Evolutionary conservation across 2,888 invertebrate species (phyloP).

Genomic region (Ophion ventricosus): DNA sequence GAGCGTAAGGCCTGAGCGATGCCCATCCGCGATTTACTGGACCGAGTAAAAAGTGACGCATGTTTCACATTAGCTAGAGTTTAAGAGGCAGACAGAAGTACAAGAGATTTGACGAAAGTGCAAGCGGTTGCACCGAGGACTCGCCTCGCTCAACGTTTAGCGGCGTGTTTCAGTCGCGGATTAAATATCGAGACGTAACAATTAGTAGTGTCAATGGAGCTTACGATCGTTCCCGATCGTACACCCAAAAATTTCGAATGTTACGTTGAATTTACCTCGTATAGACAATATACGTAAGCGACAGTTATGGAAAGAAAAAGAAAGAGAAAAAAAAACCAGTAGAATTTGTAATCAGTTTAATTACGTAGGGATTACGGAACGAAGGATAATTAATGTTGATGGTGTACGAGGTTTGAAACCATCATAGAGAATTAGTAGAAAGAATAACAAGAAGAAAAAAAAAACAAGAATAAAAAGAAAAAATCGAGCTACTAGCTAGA

Average conservation of each 20-base stretch:
- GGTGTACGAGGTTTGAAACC: constrained; percentile 39
- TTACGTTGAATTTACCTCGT: constrained; percentile 53
- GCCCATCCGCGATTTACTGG: not conserved
- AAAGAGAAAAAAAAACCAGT: constrained; percentile 33
- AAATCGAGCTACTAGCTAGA: constrained; percentile 46
- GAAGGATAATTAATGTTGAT: constrained; percentile 55
- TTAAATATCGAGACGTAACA: constrained; percentile 4
- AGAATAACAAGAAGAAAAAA: constrained; percentile 3
- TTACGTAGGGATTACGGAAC: constrained; percentile 13
- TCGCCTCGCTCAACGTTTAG: constrained; percentile 39
- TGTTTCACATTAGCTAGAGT: not conserved
- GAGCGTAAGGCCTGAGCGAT: not conserved
- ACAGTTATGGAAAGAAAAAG: constrained; percentile 31
- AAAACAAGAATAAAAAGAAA: constrained; percentile 21
- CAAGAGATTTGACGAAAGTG: constrained; percentile 14
- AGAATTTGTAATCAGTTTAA: constrained; percentile 55
- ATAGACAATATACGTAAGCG: constrained; percentile 60
- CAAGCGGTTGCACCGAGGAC: not conserved
- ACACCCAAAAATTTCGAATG: constrained; percentile 17
- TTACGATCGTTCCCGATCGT: constrained; percentile 21
- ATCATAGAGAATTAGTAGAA: constrained; percentile 41
- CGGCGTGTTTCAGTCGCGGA: constrained; percentile 11
- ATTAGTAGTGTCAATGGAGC: not conserved
- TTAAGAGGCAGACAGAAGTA: not conserved
- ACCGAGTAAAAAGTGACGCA: not conserved